phyloP scores from a whole-genome alignment of 2,113 vertebrate genomes.

The Puntigrus tetrazona region DNA sequence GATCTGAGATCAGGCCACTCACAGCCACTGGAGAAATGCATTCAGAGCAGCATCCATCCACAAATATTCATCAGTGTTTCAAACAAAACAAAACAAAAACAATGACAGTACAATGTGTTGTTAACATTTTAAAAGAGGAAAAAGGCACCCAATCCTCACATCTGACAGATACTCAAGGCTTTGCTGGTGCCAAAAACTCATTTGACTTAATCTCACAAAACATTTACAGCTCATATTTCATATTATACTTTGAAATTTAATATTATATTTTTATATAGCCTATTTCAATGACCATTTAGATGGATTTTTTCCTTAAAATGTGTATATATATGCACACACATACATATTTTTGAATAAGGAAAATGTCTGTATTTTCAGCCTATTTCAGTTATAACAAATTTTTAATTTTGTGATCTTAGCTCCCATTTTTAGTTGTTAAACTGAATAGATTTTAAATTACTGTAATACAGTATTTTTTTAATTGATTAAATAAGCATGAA shows the following conservation, averaged over 20 bases:
- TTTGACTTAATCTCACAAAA: constrained; percentile 41
- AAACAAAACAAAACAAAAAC: not conserved
- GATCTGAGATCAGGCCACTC: not conserved
- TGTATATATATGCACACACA: too few species aligned
- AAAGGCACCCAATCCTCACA: constrained; percentile 32
- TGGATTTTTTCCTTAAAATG: too few species aligned
- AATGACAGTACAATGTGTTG: not conserved
- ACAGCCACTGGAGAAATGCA: too few species aligned
- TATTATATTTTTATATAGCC: not conserved
- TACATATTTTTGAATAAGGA: too few species aligned
- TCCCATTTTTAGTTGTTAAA: not conserved
- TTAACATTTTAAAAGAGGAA: not conserved
- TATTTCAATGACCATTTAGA: not conserved
- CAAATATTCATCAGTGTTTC: not conserved
- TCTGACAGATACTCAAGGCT: constrained; percentile 49
- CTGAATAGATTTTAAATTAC: not conserved
- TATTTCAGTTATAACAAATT: too few species aligned
- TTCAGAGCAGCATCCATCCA: constrained; percentile 9
- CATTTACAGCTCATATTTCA: not conserved
- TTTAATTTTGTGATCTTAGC: not conserved
- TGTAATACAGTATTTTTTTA: not conserved
- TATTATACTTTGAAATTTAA: too few species aligned
- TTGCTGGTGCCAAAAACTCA: constrained; percentile 49
- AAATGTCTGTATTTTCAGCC: too few species aligned
- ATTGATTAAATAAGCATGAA: not conserved